These are phyloP conservation scores for Scaptodrosophila latifasciaeformis DNA, from an alignment of 2,888 invertebrate species.

Conservation along the genomic window DNA sequence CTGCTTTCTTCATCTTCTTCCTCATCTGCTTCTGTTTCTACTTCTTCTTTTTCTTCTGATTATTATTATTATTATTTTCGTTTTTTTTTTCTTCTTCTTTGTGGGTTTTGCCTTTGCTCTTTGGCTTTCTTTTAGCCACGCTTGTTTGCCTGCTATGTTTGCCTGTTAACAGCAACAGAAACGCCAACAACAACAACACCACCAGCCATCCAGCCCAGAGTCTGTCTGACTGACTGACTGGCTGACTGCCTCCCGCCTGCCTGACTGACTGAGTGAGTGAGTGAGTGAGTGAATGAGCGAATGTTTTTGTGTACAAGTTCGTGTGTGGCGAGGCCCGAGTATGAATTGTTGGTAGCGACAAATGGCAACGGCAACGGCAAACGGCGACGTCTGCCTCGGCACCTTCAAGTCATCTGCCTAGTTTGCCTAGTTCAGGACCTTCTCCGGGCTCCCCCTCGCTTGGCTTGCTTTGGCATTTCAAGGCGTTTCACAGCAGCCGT, in stretches of 20 bases:
- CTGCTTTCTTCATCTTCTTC: background rate
- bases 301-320: background rate
- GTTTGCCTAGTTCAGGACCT: too few species aligned
- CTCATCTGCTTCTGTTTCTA: background rate
- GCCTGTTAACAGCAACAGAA: constrained; percentile 43
- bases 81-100: constrained; percentile 40
- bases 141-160: constrained; percentile 61
- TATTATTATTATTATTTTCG: constrained; percentile 44
- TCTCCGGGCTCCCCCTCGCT: too few species aligned
- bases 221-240: too few species aligned
- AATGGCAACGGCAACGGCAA: background rate
- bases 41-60: too few species aligned
- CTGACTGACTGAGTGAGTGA: too few species aligned
- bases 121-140: constrained; percentile 56
- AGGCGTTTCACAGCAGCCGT: constrained; percentile 5
- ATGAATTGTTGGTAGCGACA: background rate
- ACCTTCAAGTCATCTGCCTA: too few species aligned
- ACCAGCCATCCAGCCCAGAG: too few species aligned
- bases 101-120: constrained; percentile 6
- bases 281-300: too few species aligned
- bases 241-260: too few species aligned
- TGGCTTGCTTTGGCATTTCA: too few species aligned
- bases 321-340: background rate
- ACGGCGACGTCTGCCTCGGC: background rate
- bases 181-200: constrained; percentile 17